Evolutionary conservation across 2,113 vertebrate genomes (phyloP).

Genomic region (Callospermophilus lateralis): DNA sequence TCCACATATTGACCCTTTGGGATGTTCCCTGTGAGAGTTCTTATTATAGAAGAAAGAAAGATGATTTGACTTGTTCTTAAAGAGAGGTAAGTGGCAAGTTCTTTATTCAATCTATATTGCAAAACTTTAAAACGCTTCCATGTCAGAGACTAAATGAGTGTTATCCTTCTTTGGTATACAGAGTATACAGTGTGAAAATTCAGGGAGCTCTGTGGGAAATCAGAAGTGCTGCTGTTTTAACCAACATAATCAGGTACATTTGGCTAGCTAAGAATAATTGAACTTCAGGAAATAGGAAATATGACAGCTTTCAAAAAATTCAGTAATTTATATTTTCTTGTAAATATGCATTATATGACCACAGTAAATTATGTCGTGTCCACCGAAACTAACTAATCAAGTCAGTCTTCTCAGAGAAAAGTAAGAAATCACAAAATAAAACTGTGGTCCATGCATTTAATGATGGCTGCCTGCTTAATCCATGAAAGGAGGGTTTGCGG

Average conservation of each 20-base stretch:
- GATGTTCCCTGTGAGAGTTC: background rate
- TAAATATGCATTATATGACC: slow-evolving; percentile 34
- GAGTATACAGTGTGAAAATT: background rate
- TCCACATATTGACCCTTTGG: background rate
- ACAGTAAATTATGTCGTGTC: slow-evolving; percentile 1
- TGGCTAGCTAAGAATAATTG: background rate
- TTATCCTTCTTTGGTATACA: background rate
- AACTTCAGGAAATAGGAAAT: slow-evolving; percentile 65
- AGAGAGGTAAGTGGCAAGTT: background rate
- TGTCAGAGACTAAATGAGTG: background rate
- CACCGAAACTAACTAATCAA: slow-evolving; percentile 38
- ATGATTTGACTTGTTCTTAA: background rate
- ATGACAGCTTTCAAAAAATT: slow-evolving; percentile 25
- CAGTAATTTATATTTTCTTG: slow-evolving; percentile 63
- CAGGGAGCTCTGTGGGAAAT: background rate
- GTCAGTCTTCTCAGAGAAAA: background rate
- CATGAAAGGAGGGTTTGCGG: background rate
- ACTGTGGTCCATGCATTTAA: background rate
- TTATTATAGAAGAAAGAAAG: background rate
- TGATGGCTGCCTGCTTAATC: slow-evolving; percentile 13
- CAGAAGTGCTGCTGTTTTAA: background rate
- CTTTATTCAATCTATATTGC: background rate
- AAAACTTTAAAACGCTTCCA: slow-evolving; percentile 10
- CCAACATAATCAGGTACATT: background rate
- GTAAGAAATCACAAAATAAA: slow-evolving; percentile 13